Evolutionary conservation across 2,888 invertebrate species (phyloP), one percentile per base, ranked within the genome.

Genomic region (Cheilosia grossa): DNA sequence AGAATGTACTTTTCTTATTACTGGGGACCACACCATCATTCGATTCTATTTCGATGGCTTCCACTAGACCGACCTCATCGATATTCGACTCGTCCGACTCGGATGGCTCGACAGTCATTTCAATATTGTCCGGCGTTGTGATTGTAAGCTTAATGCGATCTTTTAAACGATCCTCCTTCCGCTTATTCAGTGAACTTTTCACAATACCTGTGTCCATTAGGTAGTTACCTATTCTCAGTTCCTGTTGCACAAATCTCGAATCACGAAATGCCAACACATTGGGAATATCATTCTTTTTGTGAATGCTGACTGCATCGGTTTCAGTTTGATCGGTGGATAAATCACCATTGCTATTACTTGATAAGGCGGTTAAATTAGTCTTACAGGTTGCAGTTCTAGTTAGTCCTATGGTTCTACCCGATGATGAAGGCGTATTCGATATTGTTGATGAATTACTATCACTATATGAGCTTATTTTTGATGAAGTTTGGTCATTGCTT

Each of bases 181-280:
- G 88, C 33, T 81, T 77, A 13, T 53, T 73, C 19, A 91, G 40
- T 0, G 90, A 88, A 82, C 90, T 90, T 88, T 91, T 91, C 40
- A 91, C 90, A 33, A 92, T 91, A 13, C 91, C 92, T 2, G 91
- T 91, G 86, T 92, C 91, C 91, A 92, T 91, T 2, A 90, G 88
- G 66, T 89, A 91, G 78, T 92, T 92, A 4, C 92, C 92, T 78
- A 92, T 92, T 42, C 91, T 90, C 79, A 92, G 82, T 82, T 92
- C 92, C 82, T 92, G 92, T 69, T 91, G 90, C 17, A 92, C 91
- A 87, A 92, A 90, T n/a, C 90, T 90, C 4, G 92, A 91, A 73
- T 92, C 92, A 15, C 91, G 88, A 87, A 90, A 92, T 13, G 90
- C 90, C 72, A 92, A 75, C 30, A 92, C 92, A 27, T 89, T 92